A percentile compares a stretch with the other conserved stretches of the same genome.
phyloP scores from a whole-genome alignment of 2,888 invertebrate species.

The Phyto melanocephala region DNA sequence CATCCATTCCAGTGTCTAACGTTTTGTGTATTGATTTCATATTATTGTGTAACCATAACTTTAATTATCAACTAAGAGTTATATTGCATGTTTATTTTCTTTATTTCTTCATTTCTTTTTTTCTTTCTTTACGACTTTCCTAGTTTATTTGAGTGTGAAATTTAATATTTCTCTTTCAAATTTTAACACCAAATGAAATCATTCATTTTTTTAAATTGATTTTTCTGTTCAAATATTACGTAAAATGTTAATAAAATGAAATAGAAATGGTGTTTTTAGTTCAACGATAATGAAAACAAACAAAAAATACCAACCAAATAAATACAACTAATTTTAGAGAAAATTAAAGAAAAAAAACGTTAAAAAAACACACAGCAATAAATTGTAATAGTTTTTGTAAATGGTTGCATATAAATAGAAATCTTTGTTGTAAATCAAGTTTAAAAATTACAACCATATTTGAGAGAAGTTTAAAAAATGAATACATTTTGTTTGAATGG shows the following conservation, averaged over 20 bases:
- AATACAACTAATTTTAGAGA: slow-evolving; percentile 5
- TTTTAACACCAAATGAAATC: slow-evolving; percentile 26
- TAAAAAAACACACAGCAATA: neutral
- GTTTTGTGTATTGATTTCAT: neutral
- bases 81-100: neutral
- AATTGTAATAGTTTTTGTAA: slow-evolving; percentile 22
- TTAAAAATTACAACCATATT: slow-evolving; percentile 6
- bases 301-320: slow-evolving; percentile 5
- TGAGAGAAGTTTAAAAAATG: neutral
- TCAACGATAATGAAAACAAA: slow-evolving; percentile 58
- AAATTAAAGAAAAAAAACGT: neutral
- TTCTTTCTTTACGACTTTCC: slow-evolving; percentile 26
- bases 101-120: neutral
- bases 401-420: neutral
- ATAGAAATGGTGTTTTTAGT: slow-evolving; percentile 57
- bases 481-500: neutral
- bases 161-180: slow-evolving; percentile 42
- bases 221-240: slow-evolving; percentile 32
- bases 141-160: slow-evolving; percentile 13
- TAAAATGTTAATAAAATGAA: slow-evolving; percentile 38
- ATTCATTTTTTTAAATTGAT: slow-evolving; percentile 41
- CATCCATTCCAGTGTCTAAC: slow-evolving; percentile 6
- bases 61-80: neutral
- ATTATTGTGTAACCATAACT: neutral
- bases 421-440: slow-evolving; percentile 31